These are phyloP conservation scores for Serilophus lunatus DNA, from an alignment of 2,113 vertebrate genomes.

Conservation along the genomic window DNA sequence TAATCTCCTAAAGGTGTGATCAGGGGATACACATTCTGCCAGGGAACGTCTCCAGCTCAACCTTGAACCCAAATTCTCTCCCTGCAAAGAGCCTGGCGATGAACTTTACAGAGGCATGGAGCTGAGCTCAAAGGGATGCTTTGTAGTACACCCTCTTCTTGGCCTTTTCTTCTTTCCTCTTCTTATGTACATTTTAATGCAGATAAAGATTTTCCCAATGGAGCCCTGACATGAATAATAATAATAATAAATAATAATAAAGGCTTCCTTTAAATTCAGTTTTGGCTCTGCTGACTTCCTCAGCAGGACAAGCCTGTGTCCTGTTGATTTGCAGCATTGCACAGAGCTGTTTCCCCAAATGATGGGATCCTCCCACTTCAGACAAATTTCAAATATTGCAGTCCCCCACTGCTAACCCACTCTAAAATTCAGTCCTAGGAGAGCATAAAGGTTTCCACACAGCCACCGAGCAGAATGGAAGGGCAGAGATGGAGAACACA, in stretches of 20 bases:
- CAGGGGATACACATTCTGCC: conserved; percentile 66
- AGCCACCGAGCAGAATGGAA: neutral
- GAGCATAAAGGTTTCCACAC: neutral
- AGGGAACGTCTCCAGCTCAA: conserved; percentile 67
- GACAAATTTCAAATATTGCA: neutral
- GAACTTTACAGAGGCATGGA: conserved; percentile 63
- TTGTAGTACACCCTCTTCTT: conserved; percentile 67
- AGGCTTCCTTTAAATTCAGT: conserved; percentile 60
- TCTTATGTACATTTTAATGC: conserved; percentile 72
- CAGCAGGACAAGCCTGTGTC: conserved; percentile 40
- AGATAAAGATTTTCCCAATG: conserved; percentile 70
- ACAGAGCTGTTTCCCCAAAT: conserved; percentile 2
- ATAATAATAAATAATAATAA: conserved; percentile 66
- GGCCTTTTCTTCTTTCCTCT: conserved; percentile 68
- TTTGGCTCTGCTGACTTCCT: conserved; percentile 61
- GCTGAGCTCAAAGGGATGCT: conserved; percentile 66
- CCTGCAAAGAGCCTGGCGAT: conserved; percentile 52
- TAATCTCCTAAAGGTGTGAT: conserved; percentile 81
- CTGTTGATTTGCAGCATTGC: conserved; percentile 7
- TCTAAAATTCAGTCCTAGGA: neutral
- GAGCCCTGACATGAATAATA: conserved; percentile 72
- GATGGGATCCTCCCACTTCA: conserved; percentile 9
- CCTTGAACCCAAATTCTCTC: conserved; percentile 71
- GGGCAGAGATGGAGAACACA: neutral
- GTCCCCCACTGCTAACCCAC: neutral